Conservation (phyloP, 2,888 invertebrate species). For the Caradrina clavipalpis region DNA sequence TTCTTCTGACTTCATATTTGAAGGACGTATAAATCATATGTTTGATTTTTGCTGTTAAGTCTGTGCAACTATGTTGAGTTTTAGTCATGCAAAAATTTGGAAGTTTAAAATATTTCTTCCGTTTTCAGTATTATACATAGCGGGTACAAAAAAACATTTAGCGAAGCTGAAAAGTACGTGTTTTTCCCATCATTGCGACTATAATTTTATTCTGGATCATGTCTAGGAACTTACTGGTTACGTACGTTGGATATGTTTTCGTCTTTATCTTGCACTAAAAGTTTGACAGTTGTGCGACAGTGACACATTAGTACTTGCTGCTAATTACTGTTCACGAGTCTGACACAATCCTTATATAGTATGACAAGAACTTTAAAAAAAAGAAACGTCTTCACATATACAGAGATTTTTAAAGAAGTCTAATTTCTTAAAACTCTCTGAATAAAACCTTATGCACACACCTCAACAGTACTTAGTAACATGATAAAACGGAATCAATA, state of each 20-base stretch:
- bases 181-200: too few species aligned
- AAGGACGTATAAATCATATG: slow-evolving; percentile 54
- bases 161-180: too few species aligned
- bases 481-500: slow-evolving; percentile 84
- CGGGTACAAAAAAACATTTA: too few species aligned
- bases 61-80: slow-evolving; percentile 10
- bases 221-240: too few species aligned
- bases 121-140: too few species aligned
- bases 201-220: too few species aligned
- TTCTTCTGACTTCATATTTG: slow-evolving; percentile 40
- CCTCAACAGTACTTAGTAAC: slow-evolving; percentile 76
- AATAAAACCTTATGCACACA: slow-evolving; percentile 55
- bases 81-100: slow-evolving; percentile 6
- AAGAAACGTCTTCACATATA: neutral
- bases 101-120: too few species aligned
- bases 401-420: neutral
- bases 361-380: slow-evolving; percentile 5
- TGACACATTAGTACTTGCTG: neutral
- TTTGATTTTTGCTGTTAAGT: slow-evolving; percentile 44
- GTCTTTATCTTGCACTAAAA: too few species aligned
- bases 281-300: too few species aligned
- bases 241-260: too few species aligned
- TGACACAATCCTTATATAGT: neutral
- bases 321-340: neutral
- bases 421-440: neutral